Base-by-base conservation (phyloP, 2,113 vertebrate genomes). In the Ceyx melanurus region DNA sequence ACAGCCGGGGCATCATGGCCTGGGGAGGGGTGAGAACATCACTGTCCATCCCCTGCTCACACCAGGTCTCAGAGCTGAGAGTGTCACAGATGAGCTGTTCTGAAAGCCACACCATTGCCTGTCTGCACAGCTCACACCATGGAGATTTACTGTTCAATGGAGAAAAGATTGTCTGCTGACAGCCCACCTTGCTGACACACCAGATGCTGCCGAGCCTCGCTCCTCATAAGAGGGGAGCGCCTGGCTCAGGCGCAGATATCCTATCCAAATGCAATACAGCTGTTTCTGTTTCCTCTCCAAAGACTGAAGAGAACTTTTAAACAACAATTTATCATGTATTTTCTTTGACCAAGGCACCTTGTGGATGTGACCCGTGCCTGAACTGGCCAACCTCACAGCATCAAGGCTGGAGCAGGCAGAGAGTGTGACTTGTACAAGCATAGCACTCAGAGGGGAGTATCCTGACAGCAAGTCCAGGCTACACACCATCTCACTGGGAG, bases 201-300 rank as follows among this genome's bases (percentile, higher is more conserved):
- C 0, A 0, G 40, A 46, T 0, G 0, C 72, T 57, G 83, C 58
- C 0, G 11, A 80, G 65, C 54, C 50, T 66, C 17, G 0, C 45
- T 43, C 67, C 5, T 2, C 66, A n/a, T 67, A 15, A 1, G 57
- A 73, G 42, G 51, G 28, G 54, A 84, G 50, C 2, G 6, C 82
- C 51, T 50, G 71, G 74, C 82, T 70, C 0, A 2, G 62, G 50
- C 0, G 1, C 2, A 4, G 26, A 40, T 88, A 89, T 86, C 85
- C 90, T 54, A 80, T 43, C 91, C 90, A 76, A 91, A 92, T 80
- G 82, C 3, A 5, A 79, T 82, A 79, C 94, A 96, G 93, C 93
- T 94, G 92, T 76, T 92, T 42, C 78, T 82, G 60, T 42, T 95
- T 95, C 88, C 95, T 80, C 90, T 80, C 91, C 51, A 29, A 70